These are phyloP conservation scores for Drosophila kanekoi DNA, from an alignment of 2,888 invertebrate genomes.

Conservation along the genomic window DNA sequence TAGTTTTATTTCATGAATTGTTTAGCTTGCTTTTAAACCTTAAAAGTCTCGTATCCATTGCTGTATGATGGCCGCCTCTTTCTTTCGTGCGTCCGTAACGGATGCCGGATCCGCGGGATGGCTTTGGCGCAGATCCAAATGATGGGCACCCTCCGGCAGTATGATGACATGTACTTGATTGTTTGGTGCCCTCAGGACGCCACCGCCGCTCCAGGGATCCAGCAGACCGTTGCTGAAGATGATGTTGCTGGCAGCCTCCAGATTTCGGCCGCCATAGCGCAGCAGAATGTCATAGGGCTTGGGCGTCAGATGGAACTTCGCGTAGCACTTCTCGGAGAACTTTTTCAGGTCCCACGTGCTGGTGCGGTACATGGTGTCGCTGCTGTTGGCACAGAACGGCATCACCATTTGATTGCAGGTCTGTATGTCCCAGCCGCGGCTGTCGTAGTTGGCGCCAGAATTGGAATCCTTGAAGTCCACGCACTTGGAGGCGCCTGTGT, in stretches of 20 bases:
- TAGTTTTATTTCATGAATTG: slow-evolving; percentile 1
- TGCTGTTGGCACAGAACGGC: slow-evolving; percentile 94
- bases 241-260: slow-evolving; percentile 89
- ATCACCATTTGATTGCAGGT: slow-evolving; percentile 98
- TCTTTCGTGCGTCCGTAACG: slow-evolving; percentile 72
- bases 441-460: slow-evolving; percentile 86
- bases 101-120: slow-evolving; percentile 78
- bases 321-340: slow-evolving; percentile 89
- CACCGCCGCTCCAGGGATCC: slow-evolving; percentile 96
- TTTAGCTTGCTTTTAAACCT: not conserved
- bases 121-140: slow-evolving; percentile 88
- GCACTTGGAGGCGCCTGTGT: slow-evolving; percentile 90
- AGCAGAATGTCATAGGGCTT: slow-evolving; percentile 88
- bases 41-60: slow-evolving; percentile 56
- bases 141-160: slow-evolving; percentile 94
- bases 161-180: slow-evolving; percentile 89
- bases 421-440: slow-evolving; percentile 91
- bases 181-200: slow-evolving; percentile 90
- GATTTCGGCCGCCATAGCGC: slow-evolving; percentile 92
- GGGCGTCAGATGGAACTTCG: slow-evolving; percentile 89
- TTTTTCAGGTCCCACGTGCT: slow-evolving; percentile 89
- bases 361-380: slow-evolving; percentile 93
- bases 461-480: slow-evolving; percentile 89
- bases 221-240: slow-evolving; percentile 93
- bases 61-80: slow-evolving; percentile 73